Percentiles rank a stretch among this genome's conserved stretches.
Evolutionary conservation across 2,113 vertebrate species (phyloP).

Genomic region (Sinosuthora webbiana): DNA sequence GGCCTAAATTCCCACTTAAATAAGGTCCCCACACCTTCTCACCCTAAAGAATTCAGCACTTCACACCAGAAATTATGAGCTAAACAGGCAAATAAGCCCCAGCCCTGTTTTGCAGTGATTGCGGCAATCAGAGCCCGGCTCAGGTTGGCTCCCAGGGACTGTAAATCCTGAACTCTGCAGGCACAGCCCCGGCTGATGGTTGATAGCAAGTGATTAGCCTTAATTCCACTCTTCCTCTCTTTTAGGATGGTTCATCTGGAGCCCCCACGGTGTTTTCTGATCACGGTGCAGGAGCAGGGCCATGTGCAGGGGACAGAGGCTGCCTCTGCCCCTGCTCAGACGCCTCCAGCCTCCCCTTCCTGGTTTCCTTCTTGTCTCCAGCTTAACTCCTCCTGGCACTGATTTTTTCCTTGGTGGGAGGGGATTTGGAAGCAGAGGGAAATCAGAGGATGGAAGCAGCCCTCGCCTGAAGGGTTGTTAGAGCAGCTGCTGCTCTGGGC

Average conservation of each 20-base stretch:
- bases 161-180: neutral
- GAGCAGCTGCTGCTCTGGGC: neutral
- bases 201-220: slow-evolving; percentile 16
- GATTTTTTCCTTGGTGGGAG: neutral
- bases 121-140: slow-evolving; percentile 43
- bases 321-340: neutral
- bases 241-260: neutral
- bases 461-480: fast-evolving
- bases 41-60: neutral
- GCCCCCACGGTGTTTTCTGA: neutral
- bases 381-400: neutral
- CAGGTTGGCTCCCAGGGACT: neutral
- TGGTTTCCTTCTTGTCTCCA: neutral
- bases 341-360: neutral
- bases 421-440: neutral
- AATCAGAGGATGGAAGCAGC: neutral
- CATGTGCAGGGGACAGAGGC: neutral
- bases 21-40: neutral
- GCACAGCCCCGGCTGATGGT: neutral
- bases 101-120: neutral
- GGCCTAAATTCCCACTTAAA: neutral
- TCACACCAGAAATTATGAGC: neutral
- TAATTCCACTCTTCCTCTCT: slow-evolving; percentile 13
- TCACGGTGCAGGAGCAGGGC: neutral
- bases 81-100: neutral